Evolutionary conservation across 2,797 vertebrate genomes (phyloP), one percentile per base, ranked within the genome.

Genomic region (Borostomias antarcticus): DNA sequence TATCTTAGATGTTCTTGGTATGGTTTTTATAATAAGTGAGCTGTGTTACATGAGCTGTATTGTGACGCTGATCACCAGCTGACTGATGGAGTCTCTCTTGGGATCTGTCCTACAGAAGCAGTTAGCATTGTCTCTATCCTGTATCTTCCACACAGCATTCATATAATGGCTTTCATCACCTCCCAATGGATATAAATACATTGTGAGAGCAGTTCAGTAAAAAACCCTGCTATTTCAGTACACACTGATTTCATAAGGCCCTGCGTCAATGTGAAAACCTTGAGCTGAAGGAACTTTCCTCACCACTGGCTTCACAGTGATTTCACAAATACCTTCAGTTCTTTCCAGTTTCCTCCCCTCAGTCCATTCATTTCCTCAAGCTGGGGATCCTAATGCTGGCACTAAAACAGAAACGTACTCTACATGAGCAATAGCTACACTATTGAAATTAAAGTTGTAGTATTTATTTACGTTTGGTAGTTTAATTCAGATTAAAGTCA

Each of bases 181-280:
- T 72, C 74, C 72, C 69, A 59, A 51, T 70, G 47, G 33, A 26
- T 57, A 83, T 90, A 51, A 90, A 90, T 91, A 87, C 90, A 82
- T 88, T 66, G 35, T 68, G 60, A 79, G 70, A 83, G 84, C 57
- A 26, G 70, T 73, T 47, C 74, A 81, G 83, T 73, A 82, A 76
- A 80, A n/a, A 66, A 45, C 19, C 40, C 1, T 33, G 59, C 79
- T 87, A 85, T 87, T 89, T 87, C 62, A 17, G 83, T 48, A 4
- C 43, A 64, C 56, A 7, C 35, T 73, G 80, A 81, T 3, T n/a
- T 68, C 75, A 75, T 48, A 70, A n/a, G 43, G 15, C 52, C 79
- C 84, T 79, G 84, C 86, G 62, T 89, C 79, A 85, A 82, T 84
- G 80, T 68, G 76, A 68, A 74, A 74, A 58, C 45, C 45, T 53